These are phyloP conservation scores for Pipa parva DNA, from an alignment of 2,113 vertebrate species.

Conservation along the genomic window DNA sequence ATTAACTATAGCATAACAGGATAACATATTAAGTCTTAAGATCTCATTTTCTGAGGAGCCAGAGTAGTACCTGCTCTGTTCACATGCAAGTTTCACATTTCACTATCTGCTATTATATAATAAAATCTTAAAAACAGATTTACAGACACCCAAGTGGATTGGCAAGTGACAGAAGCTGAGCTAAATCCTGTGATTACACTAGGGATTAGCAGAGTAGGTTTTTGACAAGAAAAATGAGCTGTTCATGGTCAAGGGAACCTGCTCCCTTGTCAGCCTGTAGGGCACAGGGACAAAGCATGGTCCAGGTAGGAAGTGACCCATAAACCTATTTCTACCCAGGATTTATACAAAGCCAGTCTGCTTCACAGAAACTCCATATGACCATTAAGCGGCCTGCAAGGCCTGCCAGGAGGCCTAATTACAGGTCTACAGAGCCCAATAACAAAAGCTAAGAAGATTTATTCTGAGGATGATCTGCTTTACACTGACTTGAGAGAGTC, in stretches of 20 bases:
- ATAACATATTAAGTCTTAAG: not conserved
- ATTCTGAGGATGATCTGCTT: constrained; percentile 97
- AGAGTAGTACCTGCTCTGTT: constrained; percentile 1
- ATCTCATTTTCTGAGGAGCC: constrained; percentile 1
- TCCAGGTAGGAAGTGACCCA: constrained; percentile 97
- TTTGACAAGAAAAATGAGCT: constrained; percentile 59
- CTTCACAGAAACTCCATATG: constrained; percentile 86
- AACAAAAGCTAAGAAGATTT: constrained; percentile 97
- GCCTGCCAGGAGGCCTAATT: constrained; percentile 97
- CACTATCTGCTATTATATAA: constrained; percentile 48
- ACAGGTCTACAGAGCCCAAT: constrained; percentile 93
- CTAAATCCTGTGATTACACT: constrained; percentile 85
- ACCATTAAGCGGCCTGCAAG: constrained; percentile 85
- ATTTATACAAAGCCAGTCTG: constrained; percentile 88
- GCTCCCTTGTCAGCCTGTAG: constrained; percentile 68
- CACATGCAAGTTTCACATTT: constrained; percentile 43
- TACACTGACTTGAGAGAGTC: constrained; percentile 97
- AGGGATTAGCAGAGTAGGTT: constrained; percentile 72
- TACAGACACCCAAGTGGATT: constrained; percentile 76
- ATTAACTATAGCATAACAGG: no score
- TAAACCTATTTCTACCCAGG: constrained; percentile 83
- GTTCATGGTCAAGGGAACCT: constrained; percentile 75
- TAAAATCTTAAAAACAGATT: constrained; percentile 64
- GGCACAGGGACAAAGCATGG: constrained; percentile 75
- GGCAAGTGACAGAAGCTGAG: constrained; percentile 76